Evolutionary conservation across 2,888 invertebrate species (phyloP).

Genomic region (Cryptophagus acutangulus): DNA sequence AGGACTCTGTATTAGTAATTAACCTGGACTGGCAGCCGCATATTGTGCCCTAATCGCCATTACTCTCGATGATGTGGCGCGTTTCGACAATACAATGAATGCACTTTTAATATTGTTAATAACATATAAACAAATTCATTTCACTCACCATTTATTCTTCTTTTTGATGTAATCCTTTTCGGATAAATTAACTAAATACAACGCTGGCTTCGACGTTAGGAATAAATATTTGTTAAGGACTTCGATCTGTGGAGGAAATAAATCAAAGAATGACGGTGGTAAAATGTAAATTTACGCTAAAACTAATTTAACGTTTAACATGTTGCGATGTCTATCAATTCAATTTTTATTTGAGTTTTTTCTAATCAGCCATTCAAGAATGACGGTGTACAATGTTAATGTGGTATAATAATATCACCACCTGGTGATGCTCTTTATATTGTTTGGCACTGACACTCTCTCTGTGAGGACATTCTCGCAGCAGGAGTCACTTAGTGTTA

Average conservation of each 20-base stretch:
- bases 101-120: too few relatives aligned
- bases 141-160: conserved; percentile 95
- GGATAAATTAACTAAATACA: conserved; percentile 94
- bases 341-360: conserved; percentile 5
- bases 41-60: too few relatives aligned
- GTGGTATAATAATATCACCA: conserved; percentile 40
- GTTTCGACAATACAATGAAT: conserved; percentile 15
- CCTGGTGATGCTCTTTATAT: conserved; percentile 34
- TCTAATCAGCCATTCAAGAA: conserved; percentile 7
- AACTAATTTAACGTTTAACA: conserved; percentile 6
- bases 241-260: conserved; percentile 70
- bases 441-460: conserved; percentile 34
- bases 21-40: conserved; percentile 19
- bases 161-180: conserved; percentile 98
- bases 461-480: conserved; percentile 20
- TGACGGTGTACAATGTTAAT: conserved; percentile 34
- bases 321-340: conserved; percentile 5
- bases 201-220: conserved; percentile 93
- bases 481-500: conserved; percentile 24
- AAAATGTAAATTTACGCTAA: background rate
- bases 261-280: background rate
- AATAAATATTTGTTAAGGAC: conserved; percentile 93
- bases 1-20: conserved; percentile 29
- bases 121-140: too few relatives aligned
- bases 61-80: too few relatives aligned